Evolutionary conservation across 2,888 invertebrate genomes (phyloP), one percentile per base, ranked within the genome.

Genomic region (Tetanocera ferruginea): DNA sequence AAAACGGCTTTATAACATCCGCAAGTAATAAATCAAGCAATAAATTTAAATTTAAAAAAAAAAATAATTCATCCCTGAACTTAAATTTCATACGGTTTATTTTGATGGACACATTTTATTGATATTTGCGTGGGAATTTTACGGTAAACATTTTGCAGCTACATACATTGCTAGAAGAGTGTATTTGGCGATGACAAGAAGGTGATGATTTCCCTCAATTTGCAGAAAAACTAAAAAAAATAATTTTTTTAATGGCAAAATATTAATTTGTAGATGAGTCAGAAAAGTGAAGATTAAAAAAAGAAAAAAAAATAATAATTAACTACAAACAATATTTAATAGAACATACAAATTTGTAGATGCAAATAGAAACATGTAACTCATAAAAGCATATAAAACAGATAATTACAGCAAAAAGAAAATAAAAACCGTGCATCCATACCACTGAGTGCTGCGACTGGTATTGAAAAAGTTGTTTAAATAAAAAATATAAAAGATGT

Each of bases 11-110:
- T 11, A 43, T 14, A 11, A 43, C 43, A 43, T 43, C 43, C 14
- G 14, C 43, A 43, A 43, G 43, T 11, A 43, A 43, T 43, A 11
- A 43, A 43, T 43, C 43, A 43, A 11, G 43, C 43, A 43, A 43
- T 43, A 43, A 43, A 43, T 43, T 11, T 43, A 11, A 55, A 55
- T 55, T n/a, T 55, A 19, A 64, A 71, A 71, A 76, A 52, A 70
- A 19, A 64, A 71, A 71, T 74, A 52, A 70, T 77, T 76, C 77
- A 78, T 76, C 76, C 80, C 28, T 79, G 79, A 79, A 77, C 79
- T 79, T 77, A 78, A 19, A 67, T 76, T 64, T 60, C 17, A 55
- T 75, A 71, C 51, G 69, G 55, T 75, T 78, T 73, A 64, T 72
- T 67, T 43, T 49, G 74, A 76, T 80, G 76, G 77, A 73, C 64